These are phyloP conservation scores for Danaus chrysippus DNA, from an alignment of 2,888 invertebrate genomes.

Conservation along the genomic window DNA sequence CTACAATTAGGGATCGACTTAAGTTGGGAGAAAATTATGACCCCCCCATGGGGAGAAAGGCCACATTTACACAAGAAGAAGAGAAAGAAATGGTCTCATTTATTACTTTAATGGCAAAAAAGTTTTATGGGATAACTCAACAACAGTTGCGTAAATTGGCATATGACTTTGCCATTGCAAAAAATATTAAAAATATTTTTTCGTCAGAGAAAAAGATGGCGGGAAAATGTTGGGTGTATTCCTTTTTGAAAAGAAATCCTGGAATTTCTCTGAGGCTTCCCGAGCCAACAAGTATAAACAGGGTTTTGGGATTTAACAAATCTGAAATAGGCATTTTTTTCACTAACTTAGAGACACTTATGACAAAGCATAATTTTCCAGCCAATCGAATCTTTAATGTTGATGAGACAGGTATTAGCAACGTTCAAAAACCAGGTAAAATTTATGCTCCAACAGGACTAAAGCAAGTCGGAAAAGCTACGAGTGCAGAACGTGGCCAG, in stretches of 20 bases:
- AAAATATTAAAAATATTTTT: conserved; percentile 8
- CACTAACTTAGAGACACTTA: conserved; percentile 12
- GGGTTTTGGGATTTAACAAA: conserved; percentile 10
- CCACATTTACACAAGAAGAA: conserved; percentile 5
- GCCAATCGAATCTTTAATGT: conserved; percentile 25
- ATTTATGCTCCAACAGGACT: no score
- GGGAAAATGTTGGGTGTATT: conserved; percentile 10
- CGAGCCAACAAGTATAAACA: conserved; percentile 8
- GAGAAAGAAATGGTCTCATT: conserved; percentile 2
- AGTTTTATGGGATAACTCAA: conserved; percentile 6
- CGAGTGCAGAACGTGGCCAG: no score
- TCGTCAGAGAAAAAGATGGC: conserved; percentile 8
- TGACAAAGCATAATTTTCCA: conserved; percentile 18
- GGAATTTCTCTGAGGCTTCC: conserved; percentile 11
- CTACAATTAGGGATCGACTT: conserved; percentile 2
- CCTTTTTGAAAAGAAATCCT: conserved; percentile 14
- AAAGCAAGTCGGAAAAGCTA: no score
- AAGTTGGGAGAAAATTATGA: background rate
- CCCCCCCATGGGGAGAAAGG: conserved; percentile 4
- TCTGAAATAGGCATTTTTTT: conserved; percentile 12
- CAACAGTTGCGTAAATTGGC: conserved; percentile 9
- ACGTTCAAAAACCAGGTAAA: conserved; percentile 18
- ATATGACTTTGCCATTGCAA: background rate
- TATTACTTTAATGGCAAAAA: background rate
- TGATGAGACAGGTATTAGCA: conserved; percentile 22